Conservation (phyloP, 2,888 invertebrate species). For the Hipparchia semele region DNA sequence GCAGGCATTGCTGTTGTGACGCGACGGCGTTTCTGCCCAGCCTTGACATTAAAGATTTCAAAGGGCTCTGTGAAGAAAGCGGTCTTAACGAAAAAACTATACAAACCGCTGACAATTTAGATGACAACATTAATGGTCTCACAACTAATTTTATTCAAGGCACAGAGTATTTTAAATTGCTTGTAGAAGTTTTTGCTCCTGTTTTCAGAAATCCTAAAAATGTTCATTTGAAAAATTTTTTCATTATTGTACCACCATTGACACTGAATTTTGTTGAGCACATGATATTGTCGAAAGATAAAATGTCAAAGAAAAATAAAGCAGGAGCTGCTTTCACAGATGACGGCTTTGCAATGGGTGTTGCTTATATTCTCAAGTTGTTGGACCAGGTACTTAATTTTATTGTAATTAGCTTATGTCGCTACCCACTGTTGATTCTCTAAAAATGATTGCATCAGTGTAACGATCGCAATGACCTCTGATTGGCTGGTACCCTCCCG, state of each 20-base stretch:
- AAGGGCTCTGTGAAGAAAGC: slow-evolving; percentile 84
- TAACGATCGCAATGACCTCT: no score
- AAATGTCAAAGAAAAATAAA: slow-evolving; percentile 95
- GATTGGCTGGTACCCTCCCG: no score
- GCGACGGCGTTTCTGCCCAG: slow-evolving; percentile 95
- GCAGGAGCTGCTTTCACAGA: slow-evolving; percentile 96
- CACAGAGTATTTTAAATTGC: slow-evolving; percentile 93
- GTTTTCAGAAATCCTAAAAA: slow-evolving; percentile 94
- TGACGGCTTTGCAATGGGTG: slow-evolving; percentile 98
- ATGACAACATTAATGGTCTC: slow-evolving; percentile 90
- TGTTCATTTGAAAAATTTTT: slow-evolving; percentile 95
- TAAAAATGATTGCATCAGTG: no score
- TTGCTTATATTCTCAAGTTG: slow-evolving; percentile 95
- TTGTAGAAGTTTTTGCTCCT: slow-evolving; percentile 96
- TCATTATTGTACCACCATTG: slow-evolving; percentile 95
- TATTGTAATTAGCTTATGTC: neutral
- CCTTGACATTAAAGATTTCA: slow-evolving; percentile 85
- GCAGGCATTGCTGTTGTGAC: slow-evolving; percentile 95
- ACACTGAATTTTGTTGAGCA: slow-evolving; percentile 98
- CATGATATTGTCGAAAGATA: slow-evolving; percentile 95
- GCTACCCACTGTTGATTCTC: no score
- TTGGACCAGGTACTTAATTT: slow-evolving; percentile 88
- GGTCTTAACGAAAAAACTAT: slow-evolving; percentile 83
- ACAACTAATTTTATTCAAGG: slow-evolving; percentile 93
- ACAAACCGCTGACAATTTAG: slow-evolving; percentile 88